These are phyloP conservation scores for Alouatta palliata DNA, from an alignment of 2,113 vertebrate genomes.

Conservation along the genomic window DNA sequence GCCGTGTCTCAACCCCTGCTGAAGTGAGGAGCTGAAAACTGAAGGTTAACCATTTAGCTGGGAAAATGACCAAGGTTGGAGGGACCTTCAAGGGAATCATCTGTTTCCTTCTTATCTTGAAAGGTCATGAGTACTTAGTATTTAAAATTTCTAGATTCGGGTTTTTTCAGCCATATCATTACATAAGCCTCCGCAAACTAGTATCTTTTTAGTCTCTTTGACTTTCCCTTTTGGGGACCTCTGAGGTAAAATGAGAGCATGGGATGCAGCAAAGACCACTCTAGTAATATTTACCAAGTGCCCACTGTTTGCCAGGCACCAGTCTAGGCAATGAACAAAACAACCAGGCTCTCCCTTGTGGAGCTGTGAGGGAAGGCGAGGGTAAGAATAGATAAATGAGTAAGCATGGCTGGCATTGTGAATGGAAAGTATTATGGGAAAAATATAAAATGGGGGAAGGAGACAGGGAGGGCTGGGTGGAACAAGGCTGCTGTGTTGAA, in stretches of 20 bases:
- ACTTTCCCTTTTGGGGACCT: background rate
- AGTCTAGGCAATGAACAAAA: background rate
- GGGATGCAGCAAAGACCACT: background rate
- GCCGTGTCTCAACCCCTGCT: background rate
- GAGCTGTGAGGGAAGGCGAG: background rate
- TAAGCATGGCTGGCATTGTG: background rate
- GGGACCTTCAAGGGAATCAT: background rate
- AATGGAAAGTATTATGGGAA: background rate
- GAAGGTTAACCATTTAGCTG: background rate
- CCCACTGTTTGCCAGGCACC: background rate
- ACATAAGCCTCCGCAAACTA: background rate
- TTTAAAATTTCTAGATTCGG: background rate
- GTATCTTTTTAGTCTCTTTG: background rate
- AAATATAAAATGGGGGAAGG: background rate
- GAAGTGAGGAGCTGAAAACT: background rate
- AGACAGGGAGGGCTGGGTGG: background rate
- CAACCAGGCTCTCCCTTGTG: background rate
- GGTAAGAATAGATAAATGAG: background rate
- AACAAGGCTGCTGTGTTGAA: background rate
- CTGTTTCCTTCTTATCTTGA: background rate
- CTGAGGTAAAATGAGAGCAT: background rate
- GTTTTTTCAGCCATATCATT: background rate
- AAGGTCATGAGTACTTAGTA: background rate
- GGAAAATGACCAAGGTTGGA: conserved; percentile 13
- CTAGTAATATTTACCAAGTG: background rate